Base-by-base conservation (phyloP, 2,888 invertebrate species). In the Phalangium opilio region DNA sequence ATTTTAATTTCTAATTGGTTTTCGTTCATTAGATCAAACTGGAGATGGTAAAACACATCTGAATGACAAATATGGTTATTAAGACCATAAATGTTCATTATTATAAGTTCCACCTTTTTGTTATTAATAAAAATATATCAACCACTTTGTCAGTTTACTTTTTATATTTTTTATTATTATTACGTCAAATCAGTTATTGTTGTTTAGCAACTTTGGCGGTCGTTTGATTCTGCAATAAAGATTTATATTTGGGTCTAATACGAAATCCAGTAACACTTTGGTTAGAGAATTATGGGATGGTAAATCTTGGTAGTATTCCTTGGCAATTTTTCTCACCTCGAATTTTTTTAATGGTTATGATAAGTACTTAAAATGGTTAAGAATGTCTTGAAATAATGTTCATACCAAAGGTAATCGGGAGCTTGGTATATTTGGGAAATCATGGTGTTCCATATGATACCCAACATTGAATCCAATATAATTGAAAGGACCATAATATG, bases 391-490 rank as follows among this genome's bases (percentile, higher is more conserved):
- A 8, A 27, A 27, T 0, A 83, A 4, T 27, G 27, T 27, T 62
- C 81, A 83, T 1, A 86, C 95, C 76, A 89, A 79, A 1, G 95
- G 93, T 59, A 96, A 69, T 58, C 81, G 75, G 1, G 84, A 82
- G 15, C 95, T 95, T 7, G 95, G 90, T 2, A 95, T 85, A 11
- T 87, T 84, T 0, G 96, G 96, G 67, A 96, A 96, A 71, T 96
- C 96, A 62, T 98, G 96, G 66, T 98, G 96, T 64, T 98, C 96
- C 63, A 95, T 95, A 64, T 96, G 96, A 63, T 90, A 95, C 1
- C 96, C 96, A 19, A 98, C 96, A 66, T 98, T 98, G 67, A 95
- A 96, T 0, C 93, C 93, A 49, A 96, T 83, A 72, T 78, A 82
- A 68, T 96, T 96, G 15, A 96, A 73, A 0, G 85, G 83, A 0